A percentile compares a stretch with the other conserved stretches of the same genome.
Conservation (phyloP, 2,797 vertebrate species). For the Steatocranus sp. region DNA sequence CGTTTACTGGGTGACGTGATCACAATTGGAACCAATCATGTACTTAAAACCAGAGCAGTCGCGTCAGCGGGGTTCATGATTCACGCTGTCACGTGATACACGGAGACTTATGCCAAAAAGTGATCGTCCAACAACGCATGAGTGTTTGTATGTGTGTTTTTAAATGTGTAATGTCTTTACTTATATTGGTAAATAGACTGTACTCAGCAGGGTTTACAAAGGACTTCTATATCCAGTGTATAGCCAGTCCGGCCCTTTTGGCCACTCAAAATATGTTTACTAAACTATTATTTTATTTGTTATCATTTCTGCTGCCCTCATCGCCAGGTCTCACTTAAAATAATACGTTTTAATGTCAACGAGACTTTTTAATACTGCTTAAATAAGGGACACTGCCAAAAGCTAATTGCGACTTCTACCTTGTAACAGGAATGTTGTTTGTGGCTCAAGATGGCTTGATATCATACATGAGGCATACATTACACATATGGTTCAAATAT, state of each 20-base stretch:
- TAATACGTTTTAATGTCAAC: background rate
- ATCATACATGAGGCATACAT: accelerated
- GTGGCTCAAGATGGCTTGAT: background rate
- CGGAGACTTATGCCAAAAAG: background rate
- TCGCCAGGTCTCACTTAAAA: background rate
- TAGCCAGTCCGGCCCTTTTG: background rate
- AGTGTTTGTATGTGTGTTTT: background rate
- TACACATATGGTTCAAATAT: background rate
- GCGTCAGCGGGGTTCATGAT: background rate
- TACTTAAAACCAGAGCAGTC: background rate
- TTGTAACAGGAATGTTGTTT: background rate
- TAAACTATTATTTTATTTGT: background rate
- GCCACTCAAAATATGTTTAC: background rate
- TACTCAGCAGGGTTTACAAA: background rate
- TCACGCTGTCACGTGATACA: background rate
- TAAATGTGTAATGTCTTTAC: background rate
- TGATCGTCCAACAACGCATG: background rate
- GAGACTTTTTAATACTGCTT: background rate
- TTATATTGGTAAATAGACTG: background rate
- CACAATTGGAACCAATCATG: background rate
- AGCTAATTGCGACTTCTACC: background rate
- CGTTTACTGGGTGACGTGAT: constrained; percentile 1
- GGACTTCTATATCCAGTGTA: background rate
- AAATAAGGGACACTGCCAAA: background rate
- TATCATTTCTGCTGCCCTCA: background rate